Base-by-base conservation (phyloP, 2,888 invertebrate species). In the Ligdia adustata region DNA sequence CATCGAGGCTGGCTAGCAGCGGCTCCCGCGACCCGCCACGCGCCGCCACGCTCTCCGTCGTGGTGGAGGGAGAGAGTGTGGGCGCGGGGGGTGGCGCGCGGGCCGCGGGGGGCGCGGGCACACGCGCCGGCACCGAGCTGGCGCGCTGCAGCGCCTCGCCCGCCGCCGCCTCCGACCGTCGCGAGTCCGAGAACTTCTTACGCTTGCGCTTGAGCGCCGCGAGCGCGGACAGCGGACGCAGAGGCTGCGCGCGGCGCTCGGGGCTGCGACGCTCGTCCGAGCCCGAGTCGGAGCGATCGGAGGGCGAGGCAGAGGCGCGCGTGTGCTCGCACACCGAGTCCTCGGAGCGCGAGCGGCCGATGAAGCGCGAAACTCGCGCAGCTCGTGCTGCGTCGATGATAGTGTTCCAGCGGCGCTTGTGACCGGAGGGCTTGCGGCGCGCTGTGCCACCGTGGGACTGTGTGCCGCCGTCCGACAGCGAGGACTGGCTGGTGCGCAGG, bases 361-460 rank as follows among this genome's bases (percentile, higher is more conserved):
- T 94, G 66, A 97, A 92, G 55, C 95, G 92, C 14, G 95, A 94
- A 34, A 96, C 95, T 66, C 94, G 92, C 15, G 95, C 96, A 51
- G 94, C 93, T 70, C 95, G 95, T 27, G 97, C 96, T 31, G 97
- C 96, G 75, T 97, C 96, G 73, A 97, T 96, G 52, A 97, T 90
- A 26, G 96, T 96, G 52, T 95, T 95, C 95, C 95, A 95, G 65
- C 94, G 92, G 20, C 95, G 93, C 80, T 95, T 95, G 80, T 95
- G 94, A 4, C 93, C 91, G 15, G 92, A 84, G 40, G 79, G 77
- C 71, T 80, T 81, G 71, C 85, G 82, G 38, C 71, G 72, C 38
- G 41, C 42, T 32, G 37, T 27, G 42, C 15, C 42, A 12, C 33
- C 42, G 52, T 45, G 52, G 44, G 26, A 42, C 38, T 20, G 53